Evolutionary conservation across 1,140 invertebrate genomes (phyloP).

Genomic region (Nautilus pompilius): DNA sequence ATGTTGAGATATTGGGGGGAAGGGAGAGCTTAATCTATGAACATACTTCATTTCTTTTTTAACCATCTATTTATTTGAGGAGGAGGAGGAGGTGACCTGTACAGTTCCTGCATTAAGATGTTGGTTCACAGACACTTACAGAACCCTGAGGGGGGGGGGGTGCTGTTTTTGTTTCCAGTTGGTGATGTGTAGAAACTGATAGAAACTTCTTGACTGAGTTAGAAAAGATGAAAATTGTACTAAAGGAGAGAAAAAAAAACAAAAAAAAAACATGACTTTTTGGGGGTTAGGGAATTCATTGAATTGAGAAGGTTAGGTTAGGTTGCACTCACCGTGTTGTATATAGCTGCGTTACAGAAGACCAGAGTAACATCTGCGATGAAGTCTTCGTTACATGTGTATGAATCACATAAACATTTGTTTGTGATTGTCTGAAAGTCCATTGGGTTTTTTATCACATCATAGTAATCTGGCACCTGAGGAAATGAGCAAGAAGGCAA

Average conservation of each 20-base stretch:
- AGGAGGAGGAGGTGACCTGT: no score
- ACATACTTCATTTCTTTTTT: no score
- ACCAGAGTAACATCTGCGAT: constrained; percentile 43
- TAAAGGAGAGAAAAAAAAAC: not conserved
- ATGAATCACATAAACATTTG: constrained; percentile 35
- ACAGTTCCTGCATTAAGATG: no score
- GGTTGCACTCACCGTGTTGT: constrained; percentile 35
- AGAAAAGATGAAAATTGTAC: not conserved
- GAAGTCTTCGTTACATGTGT: constrained; percentile 41
- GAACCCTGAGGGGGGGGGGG: not conserved
- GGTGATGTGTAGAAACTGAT: not conserved
- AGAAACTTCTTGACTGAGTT: not conserved
- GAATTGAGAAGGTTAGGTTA: not conserved
- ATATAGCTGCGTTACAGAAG: constrained; percentile 41
- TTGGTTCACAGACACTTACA: no score
- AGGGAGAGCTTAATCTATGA: no score
- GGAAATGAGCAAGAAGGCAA: constrained; percentile 1
- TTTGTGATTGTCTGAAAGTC: constrained; percentile 47
- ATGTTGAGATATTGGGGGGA: no score
- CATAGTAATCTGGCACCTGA: constrained; percentile 49
- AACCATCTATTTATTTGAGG: no score
- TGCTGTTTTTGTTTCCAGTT: not conserved
- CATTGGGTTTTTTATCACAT: constrained; percentile 44
- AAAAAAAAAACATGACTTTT: not conserved
- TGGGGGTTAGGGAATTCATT: not conserved